phyloP scores from a whole-genome alignment of 2,113 vertebrate genomes.

The Rutilus rutilus region DNA sequence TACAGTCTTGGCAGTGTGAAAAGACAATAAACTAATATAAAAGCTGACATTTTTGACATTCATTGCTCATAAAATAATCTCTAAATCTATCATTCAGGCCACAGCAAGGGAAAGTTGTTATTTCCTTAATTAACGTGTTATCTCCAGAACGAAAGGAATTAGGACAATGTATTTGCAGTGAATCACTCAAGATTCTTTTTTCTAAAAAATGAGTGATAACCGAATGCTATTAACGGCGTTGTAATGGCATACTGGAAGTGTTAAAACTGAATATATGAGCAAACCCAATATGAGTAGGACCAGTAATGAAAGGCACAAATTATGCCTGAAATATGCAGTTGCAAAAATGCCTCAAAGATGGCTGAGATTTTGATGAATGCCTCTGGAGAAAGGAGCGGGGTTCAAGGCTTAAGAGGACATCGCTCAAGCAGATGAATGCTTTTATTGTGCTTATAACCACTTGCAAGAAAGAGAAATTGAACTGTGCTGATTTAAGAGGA shows the following conservation, averaged over 20 bases:
- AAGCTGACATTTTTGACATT: constrained; percentile 23
- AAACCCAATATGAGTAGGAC: constrained; percentile 31
- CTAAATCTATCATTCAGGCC: background rate
- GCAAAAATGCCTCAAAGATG: constrained; percentile 50
- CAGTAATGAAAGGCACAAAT: constrained; percentile 56
- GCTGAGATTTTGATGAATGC: constrained; percentile 46
- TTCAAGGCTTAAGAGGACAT: constrained; percentile 50
- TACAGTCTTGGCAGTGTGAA: background rate
- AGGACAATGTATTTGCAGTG: constrained; percentile 21
- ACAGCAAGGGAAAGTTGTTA: constrained; percentile 23
- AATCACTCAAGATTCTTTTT: constrained; percentile 26
- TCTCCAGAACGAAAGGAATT: constrained; percentile 6
- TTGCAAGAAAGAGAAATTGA: constrained; percentile 50
- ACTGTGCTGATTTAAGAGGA: constrained; percentile 61
- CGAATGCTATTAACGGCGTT: constrained; percentile 38
- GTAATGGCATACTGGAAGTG: constrained; percentile 17
- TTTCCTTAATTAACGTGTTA: constrained; percentile 33
- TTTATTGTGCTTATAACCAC: constrained; percentile 49
- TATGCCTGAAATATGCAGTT: constrained; percentile 39
- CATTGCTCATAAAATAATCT: constrained; percentile 18
- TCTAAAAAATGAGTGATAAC: constrained; percentile 37
- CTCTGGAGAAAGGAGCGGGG: constrained; percentile 26
- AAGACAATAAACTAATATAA: constrained; percentile 8
- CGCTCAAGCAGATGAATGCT: constrained; percentile 47
- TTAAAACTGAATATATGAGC: constrained; percentile 32